phyloP scores from a whole-genome alignment of 1,140 invertebrate species.

The Cyphomyrmex costatus region DNA sequence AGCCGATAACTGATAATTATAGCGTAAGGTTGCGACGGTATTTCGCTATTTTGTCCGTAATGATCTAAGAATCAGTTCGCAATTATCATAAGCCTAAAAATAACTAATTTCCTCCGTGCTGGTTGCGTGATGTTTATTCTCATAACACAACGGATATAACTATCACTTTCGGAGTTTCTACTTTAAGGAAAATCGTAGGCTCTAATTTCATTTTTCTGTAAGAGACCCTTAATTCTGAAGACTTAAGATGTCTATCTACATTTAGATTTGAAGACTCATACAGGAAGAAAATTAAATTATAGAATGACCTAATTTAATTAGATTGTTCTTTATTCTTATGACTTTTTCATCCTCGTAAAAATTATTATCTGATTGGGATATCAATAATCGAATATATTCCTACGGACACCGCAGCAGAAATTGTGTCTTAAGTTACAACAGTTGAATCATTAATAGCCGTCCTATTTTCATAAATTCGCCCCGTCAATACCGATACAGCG shows the following conservation, averaged over 20 bases:
- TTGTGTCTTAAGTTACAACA: background rate
- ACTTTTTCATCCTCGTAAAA: background rate
- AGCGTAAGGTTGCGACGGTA: conserved; percentile 27
- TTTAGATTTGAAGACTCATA: background rate
- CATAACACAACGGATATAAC: conserved; percentile 4
- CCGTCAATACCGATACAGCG: conserved; percentile 1
- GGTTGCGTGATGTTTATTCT: conserved; percentile 7
- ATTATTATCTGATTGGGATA: background rate
- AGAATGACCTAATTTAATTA: background rate
- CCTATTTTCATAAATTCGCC: conserved; percentile 22
- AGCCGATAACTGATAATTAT: conserved; percentile 31
- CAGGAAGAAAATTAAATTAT: background rate
- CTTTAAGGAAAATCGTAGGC: background rate
- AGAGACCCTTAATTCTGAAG: background rate
- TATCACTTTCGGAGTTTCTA: background rate
- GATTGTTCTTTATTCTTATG: background rate
- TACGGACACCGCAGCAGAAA: background rate
- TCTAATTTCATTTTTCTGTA: background rate
- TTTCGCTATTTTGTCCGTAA: conserved; percentile 21
- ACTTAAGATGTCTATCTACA: too few relatives aligned
- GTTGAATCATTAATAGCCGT: conserved; percentile 12
- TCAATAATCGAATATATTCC: background rate
- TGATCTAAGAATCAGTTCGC: background rate
- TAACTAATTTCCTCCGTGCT: background rate
- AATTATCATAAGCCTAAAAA: background rate